phyloP scores from a whole-genome alignment of 2,113 vertebrate genomes.

The Oryzias melastigma region DNA sequence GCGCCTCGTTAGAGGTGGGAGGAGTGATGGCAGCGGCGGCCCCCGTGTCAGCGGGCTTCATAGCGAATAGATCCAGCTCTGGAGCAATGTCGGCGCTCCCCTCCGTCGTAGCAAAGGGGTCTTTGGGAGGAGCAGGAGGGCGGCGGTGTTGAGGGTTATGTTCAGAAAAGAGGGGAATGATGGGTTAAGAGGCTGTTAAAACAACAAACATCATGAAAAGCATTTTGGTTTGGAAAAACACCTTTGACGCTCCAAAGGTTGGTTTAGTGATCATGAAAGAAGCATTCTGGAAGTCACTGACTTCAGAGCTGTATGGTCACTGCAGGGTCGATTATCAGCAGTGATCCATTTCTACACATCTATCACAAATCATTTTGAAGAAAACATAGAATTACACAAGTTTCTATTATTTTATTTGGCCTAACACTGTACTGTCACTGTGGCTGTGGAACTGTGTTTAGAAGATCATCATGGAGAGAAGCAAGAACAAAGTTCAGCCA shows the following conservation, averaged over 20 bases:
- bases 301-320: constrained; percentile 8
- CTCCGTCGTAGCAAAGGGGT: constrained; percentile 97
- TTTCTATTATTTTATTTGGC: too few species aligned
- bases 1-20: constrained; percentile 84
- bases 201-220: constrained; percentile 56
- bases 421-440: too few species aligned
- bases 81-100: constrained; percentile 92
- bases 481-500: too few species aligned
- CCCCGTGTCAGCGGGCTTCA: constrained; percentile 90
- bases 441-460: too few species aligned
- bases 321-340: not conserved
- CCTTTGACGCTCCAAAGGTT: constrained; percentile 15
- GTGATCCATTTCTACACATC: not conserved
- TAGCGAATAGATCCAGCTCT: constrained; percentile 98
- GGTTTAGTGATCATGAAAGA: constrained; percentile 21
- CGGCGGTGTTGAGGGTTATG: constrained; percentile 44
- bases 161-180: constrained; percentile 74
- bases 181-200: constrained; percentile 49
- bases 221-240: constrained; percentile 31
- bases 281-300: constrained; percentile 25
- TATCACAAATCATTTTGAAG: too few species aligned
- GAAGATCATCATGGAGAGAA: too few species aligned
- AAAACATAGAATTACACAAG: too few species aligned
- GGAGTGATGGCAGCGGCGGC: constrained; percentile 79
- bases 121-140: constrained; percentile 81